A percentile compares a stretch with the other conserved stretches of the same genome.
Evolutionary conservation across 2,888 invertebrate genomes (phyloP).

Genomic region (Crematogaster levior): DNA sequence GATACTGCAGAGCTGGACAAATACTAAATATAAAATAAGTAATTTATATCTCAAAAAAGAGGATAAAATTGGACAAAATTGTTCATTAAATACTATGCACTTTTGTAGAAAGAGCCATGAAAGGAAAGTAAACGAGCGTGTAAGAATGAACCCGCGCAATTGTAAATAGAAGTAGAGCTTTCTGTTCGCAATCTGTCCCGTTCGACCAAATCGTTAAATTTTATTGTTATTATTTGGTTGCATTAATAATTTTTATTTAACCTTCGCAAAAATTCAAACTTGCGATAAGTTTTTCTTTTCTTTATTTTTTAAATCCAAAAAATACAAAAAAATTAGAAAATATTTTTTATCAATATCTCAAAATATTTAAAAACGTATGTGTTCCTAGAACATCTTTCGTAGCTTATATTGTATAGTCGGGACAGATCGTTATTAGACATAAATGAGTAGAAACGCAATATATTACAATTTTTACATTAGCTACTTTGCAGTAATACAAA

Average conservation of each 20-base stretch:
- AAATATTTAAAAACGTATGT: neutral
- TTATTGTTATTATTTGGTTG: neutral
- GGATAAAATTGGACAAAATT: neutral
- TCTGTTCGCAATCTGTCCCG: conserved; percentile 18
- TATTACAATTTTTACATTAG: conserved; percentile 77
- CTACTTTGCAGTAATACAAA: conserved; percentile 74
- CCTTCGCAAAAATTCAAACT: neutral
- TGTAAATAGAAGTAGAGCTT: conserved; percentile 13
- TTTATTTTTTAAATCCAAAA: neutral
- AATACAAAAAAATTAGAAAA: conserved; percentile 6
- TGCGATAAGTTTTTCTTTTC: neutral
- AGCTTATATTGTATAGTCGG: conserved; percentile 9
- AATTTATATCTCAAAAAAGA: conserved; percentile 13
- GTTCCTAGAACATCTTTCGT: neutral
- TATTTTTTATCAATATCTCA: neutral
- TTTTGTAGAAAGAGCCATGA: conserved; percentile 13
- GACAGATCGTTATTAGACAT: conserved; percentile 52
- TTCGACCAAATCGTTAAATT: conserved; percentile 16
- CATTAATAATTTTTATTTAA: conserved; percentile 4
- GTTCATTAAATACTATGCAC: conserved; percentile 31
- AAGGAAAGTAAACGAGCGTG: conserved; percentile 14
- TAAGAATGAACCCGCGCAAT: conserved; percentile 3
- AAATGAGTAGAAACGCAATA: conserved; percentile 68
- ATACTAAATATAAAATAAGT: conserved; percentile 1
- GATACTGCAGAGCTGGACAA: conserved; percentile 5